Evolutionary conservation across 2,797 vertebrate species (phyloP).

Genomic region (Characodon lateralis): DNA sequence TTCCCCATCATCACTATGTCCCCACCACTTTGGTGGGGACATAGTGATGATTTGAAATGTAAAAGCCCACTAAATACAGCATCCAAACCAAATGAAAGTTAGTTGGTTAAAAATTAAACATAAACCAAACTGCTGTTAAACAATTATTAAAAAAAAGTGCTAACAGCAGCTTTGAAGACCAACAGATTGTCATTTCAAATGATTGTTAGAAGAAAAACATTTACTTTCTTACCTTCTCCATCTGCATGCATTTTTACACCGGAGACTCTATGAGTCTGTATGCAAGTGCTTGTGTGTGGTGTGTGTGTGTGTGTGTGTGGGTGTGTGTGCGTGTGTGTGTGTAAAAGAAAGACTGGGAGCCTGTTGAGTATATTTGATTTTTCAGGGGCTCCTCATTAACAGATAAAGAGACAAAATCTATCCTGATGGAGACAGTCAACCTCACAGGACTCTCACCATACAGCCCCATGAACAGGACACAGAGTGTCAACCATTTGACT

Average conservation of each 20-base stretch:
- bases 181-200: background rate
- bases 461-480: constrained; percentile 17
- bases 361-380: constrained; percentile 14
- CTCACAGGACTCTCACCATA: constrained; percentile 21
- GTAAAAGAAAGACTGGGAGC: background rate
- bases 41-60: background rate
- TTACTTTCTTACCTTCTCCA: background rate
- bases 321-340: background rate
- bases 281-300: background rate
- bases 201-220: background rate
- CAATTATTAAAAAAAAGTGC: background rate
- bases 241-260: background rate
- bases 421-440: constrained; percentile 4
- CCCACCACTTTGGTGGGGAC: too few relatives aligned
- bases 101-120: background rate
- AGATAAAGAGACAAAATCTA: constrained; percentile 32
- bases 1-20: background rate
- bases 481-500: constrained; percentile 59
- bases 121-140: too few relatives aligned
- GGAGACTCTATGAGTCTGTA: background rate
- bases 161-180: background rate
- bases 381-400: constrained; percentile 22
- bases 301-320: too few relatives aligned
- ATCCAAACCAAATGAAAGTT: background rate
- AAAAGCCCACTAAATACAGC: background rate